A percentile compares a stretch with the other conserved stretches of the same genome.
Evolutionary conservation across 2,888 invertebrate genomes (phyloP).

Genomic region (Aproaerema taeniolella): DNA sequence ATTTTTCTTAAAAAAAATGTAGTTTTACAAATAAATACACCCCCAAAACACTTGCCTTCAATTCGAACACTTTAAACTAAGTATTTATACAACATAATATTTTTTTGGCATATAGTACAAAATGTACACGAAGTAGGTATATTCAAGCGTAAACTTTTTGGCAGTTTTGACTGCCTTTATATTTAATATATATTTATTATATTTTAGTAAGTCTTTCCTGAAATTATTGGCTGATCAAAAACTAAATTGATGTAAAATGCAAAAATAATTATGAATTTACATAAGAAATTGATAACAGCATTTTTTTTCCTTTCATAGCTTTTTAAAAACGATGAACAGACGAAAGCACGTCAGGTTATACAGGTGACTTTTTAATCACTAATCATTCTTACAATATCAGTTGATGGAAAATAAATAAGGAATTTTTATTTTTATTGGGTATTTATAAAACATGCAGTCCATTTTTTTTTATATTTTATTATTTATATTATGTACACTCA

Average conservation of each 20-base stretch:
- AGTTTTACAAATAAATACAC: too few relatives aligned
- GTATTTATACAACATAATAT: background rate
- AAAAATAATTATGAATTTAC: background rate
- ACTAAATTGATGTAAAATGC: background rate
- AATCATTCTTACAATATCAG: background rate
- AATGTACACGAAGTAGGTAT: slow-evolving; percentile 32
- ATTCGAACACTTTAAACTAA: too few relatives aligned
- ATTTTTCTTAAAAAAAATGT: too few relatives aligned
- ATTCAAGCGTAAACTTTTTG: background rate
- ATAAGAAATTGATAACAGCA: background rate
- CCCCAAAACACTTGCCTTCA: too few relatives aligned
- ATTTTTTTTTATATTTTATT: too few relatives aligned
- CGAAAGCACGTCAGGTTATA: background rate
- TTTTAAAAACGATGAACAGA: background rate
- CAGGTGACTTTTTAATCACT: background rate
- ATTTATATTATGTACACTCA: too few relatives aligned
- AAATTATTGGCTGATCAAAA: background rate
- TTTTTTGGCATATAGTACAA: slow-evolving; percentile 51
- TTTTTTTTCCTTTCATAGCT: background rate
- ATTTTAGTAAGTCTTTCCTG: background rate
- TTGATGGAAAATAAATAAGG: too few relatives aligned
- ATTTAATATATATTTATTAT: background rate
- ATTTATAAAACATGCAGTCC: too few relatives aligned
- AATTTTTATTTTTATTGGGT: too few relatives aligned
- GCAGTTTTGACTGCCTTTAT: background rate